Base-by-base conservation (phyloP, 2,888 invertebrate species). In the Laothoe populi region DNA sequence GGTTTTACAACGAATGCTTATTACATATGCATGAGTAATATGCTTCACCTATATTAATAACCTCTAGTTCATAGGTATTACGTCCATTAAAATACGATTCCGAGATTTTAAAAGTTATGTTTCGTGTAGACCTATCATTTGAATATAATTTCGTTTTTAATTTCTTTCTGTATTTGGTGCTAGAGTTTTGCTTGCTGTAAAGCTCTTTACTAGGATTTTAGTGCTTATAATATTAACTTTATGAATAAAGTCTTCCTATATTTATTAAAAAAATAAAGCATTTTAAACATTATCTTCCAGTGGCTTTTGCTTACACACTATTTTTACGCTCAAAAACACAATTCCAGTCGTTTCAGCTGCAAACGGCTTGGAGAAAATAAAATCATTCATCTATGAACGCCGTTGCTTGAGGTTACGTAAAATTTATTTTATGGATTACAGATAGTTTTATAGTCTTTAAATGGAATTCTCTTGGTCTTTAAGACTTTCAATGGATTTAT, bases 381-480 rank as follows among this genome's bases (percentile, higher is more conserved):
- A 79, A 70, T 70, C 78, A 62, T 69, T 78, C 80, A 77, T 69
- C 74, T 74, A 76, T 71, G 79, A 78, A 78, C 68, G 70, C 66
- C 67, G 66, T 7, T 65, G 60, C 49, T 65, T 57, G 63, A 58
- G 63, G 58, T 66, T 66, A 68, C 63, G 44, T 62, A 11, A 35
- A 61, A 46, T 11, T 44, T 42, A 60, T 24, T 53, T 61, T 42
- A 61, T 42, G 53, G 26, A 35, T 53, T 53, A 53, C 53, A 53
- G 53, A 53, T 53, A 53, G 53, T 53, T 53, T 53, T 53, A 53
- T 53, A 53, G 53, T 19, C 10, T 48, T 26, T 11, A 38, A 44
- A 64, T 19, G 49, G 24, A 48, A 57, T n/a, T 61, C 45, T 40
- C 38, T 40, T 16, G 38, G 63, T 42, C 61, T 45, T 61, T 10